Evolutionary conservation across 2,113 vertebrate species (phyloP), one percentile per base, ranked within the genome.

Genomic region (Nematolebias whitei): DNA sequence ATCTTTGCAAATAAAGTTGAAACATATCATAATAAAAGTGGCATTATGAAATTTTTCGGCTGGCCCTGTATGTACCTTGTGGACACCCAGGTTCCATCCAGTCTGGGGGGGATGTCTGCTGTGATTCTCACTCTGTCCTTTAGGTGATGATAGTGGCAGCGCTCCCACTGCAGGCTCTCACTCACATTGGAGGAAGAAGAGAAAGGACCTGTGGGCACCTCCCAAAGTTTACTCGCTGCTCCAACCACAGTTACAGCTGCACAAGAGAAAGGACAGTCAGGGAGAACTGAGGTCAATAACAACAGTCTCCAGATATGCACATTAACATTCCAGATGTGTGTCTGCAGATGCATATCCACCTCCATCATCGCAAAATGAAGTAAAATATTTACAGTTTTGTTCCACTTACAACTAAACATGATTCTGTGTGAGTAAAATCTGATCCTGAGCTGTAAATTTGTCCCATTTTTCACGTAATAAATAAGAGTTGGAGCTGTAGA

Each of bases 61-160:
- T 53, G 11, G 1, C 3, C 12, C 15, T 14, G 24, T 50, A 15
- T 14, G 90, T 87, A 95, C 95, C 95, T 92, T 1, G 93, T 95
- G 68, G 95, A 97, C 76, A 95, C 91, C 96, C 95, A 97, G 4
- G 90, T 93, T 1, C 96, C 94, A 1, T 95, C 91, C 53, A 97
- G 87, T 45, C 82, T 91, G 4, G 94, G 94, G 2, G 94, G 94
- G 44, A 92, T 71, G 39, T 91, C 83, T 1, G 91, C 87, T 26
- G 93, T 91, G 79, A 92, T 87, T 55, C 76, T 85, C 7, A 75
- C 84, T 47, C 84, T 86, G 44, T 91, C 90, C 92, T 94, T 92
- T 63, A 92, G 90, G 85, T 92, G 93, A 75, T 78, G 90, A 56
- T 91, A 81, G 66, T 92, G 93, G 78, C 95, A 96, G 50, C 12